Base-by-base conservation (phyloP, 2,113 vertebrate genomes). In the Empidonax alnorum region DNA sequence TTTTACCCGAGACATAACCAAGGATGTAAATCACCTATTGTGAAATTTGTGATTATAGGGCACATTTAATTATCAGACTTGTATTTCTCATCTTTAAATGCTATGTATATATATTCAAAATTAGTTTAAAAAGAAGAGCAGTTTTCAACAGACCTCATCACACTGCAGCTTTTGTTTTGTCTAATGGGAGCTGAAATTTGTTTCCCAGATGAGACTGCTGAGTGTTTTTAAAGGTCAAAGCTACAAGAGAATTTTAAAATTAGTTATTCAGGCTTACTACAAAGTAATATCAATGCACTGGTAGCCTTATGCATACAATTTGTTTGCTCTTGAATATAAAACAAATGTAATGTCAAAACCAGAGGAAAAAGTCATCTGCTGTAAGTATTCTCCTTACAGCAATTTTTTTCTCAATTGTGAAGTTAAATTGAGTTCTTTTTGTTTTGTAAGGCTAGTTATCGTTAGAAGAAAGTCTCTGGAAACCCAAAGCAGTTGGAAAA, bases 181-280 rank as follows among this genome's bases (percentile, higher is more conserved):
- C 69, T 86, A 59, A 74, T 23, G 16, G 52, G 41, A 93, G 9
- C 17, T 81, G 68, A 84, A 84, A 75, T 90, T 86, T 19, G 1
- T 90, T 95, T 92, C 35, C 33, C 3, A 37, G 15, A 61, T 89
- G 47, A 92, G 52, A 81, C 9, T 71, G 24, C 47, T 89, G 47
- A 81, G n/a, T 59, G 14, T 69, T 85, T 95, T 47, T 66, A 88
- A 94, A 94, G 90, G 76, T 74, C 68, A 94, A 67, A 95, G 10
- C 42, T 86, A 22, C 68, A 84, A 89, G 35, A 28, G 44, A 92
- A 75, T 78, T 95, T 89, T 89, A 67, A 84, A 94, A 93, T 94
- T 82, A 92, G 69, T 78, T 91, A 79, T 84, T 87, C 58, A 84
- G 24, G 10, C 50, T 92, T 44, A 35, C 73, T 86, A n/a, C 75